These are phyloP conservation scores for Vultur gryphus DNA, from an alignment of 2,797 vertebrate genomes.

Conservation along the genomic window DNA sequence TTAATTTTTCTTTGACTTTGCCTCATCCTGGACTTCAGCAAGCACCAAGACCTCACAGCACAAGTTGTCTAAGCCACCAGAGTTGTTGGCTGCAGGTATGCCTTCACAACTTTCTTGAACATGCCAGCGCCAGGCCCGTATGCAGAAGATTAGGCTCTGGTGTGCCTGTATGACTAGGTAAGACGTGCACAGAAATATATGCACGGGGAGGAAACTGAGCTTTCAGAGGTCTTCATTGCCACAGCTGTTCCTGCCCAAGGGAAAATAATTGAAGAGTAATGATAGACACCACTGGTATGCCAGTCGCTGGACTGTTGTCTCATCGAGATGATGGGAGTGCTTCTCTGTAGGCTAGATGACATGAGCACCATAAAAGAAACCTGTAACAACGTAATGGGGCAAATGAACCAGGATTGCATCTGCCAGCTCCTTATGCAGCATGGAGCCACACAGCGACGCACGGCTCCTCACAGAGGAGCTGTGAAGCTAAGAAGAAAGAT, in stretches of 20 bases:
- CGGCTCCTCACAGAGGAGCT: not conserved
- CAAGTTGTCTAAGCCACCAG: not conserved
- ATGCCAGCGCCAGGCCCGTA: accelerated
- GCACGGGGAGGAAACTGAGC: not conserved
- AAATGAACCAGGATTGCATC: not conserved
- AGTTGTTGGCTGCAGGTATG: not conserved
- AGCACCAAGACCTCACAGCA: not conserved
- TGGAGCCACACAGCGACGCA: not conserved
- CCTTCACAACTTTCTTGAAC: not conserved
- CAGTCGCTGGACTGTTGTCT: not conserved
- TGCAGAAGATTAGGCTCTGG: not conserved
- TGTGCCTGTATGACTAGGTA: not conserved
- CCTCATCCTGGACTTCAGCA: not conserved
- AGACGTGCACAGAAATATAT: not conserved
- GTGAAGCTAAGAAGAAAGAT: not conserved
- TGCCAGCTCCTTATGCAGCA: not conserved
- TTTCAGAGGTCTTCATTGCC: not conserved
- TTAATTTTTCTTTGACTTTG: not conserved
- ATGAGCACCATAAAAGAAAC: not conserved
- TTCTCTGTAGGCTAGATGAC: not conserved
- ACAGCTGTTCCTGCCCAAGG: not conserved
- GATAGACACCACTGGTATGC: not conserved
- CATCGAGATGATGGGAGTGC: not conserved
- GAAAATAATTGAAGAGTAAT: not conserved
- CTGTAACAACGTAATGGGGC: not conserved